phyloP scores from a whole-genome alignment of 2,888 invertebrate species.

The Amphipyra tragopoginis region DNA sequence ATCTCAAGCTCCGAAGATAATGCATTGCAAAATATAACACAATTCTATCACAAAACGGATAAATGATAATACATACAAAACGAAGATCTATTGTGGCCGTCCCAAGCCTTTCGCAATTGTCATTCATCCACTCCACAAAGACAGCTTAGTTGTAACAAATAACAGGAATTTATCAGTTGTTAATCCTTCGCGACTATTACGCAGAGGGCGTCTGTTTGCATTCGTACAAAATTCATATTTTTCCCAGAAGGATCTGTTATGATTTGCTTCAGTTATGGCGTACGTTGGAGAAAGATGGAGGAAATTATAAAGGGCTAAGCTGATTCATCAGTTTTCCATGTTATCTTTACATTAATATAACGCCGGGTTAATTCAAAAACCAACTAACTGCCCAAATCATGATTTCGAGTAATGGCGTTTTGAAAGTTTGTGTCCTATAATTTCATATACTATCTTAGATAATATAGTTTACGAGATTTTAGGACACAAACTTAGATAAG shows the following conservation, averaged over 20 bases:
- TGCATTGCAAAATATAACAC: constrained; percentile 38
- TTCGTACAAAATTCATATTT: constrained; percentile 60
- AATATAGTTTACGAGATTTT: too few relatives aligned
- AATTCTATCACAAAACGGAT: constrained; percentile 70
- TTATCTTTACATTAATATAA: constrained; percentile 6
- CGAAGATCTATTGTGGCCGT: constrained; percentile 46
- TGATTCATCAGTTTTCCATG: not conserved
- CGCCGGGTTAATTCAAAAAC: too few relatives aligned
- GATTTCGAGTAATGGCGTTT: too few relatives aligned
- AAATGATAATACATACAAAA: constrained; percentile 55
- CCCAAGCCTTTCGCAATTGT: constrained; percentile 73
- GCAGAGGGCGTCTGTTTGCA: constrained; percentile 58
- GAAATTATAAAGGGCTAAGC: constrained; percentile 3
- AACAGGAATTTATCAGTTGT: constrained; percentile 70
- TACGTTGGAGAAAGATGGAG: constrained; percentile 11
- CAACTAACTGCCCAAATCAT: too few relatives aligned
- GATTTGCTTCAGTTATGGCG: constrained; percentile 35
- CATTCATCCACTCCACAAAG: constrained; percentile 69
- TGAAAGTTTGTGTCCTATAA: too few relatives aligned
- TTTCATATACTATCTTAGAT: too few relatives aligned
- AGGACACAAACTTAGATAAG: too few relatives aligned
- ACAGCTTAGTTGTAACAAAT: constrained; percentile 66
- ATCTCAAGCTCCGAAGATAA: constrained; percentile 22
- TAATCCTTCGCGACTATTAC: constrained; percentile 68
- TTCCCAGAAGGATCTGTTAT: constrained; percentile 65